Base-by-base conservation (phyloP, 2,888 invertebrate species). In the Microctonus aethiopoides region DNA sequence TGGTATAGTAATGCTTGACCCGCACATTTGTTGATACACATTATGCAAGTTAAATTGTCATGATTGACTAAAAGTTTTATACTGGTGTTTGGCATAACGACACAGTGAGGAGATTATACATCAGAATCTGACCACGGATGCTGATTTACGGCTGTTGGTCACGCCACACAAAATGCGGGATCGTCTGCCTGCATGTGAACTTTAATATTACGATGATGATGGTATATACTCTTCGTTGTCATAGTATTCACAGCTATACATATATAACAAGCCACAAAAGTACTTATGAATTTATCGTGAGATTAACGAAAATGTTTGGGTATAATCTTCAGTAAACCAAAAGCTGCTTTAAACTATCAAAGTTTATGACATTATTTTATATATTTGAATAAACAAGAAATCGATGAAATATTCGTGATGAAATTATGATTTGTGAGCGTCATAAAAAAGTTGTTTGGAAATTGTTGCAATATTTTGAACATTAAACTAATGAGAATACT, bases 81-180 rank as follows among this genome's bases (percentile, higher is more conserved):
- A 63, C 51, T 63, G 57, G 56, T 39, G 51, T 61, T 34, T 46
- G 67, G 52, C 39, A 61, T 61, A 54, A 60, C 52, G 56, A 54
- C 41, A 60, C 57, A 74, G 72, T 56, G 75, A 68, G 70, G 71
- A n/a, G n/a, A 77, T 74, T 75, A 74, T 73, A 65, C 72, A 63
- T 66, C 57, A 22, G 65, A 63, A n/a, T 54, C 16, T 72, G 77
- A 76, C 75, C 72, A 74, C 67, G 76, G 75, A 77, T 76, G 64
- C 75, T 76, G 79, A 81, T 79, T 77, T 79, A 81, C 74, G 75
- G 67, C 54, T 71, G 24, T 51, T 56, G 76, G 78, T 80, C 80
- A 80, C 78, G 80, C 71, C 63, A 80, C 67, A 61, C 63, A 57
- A 54, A 54, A 67, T 46, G 51, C 51, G 20, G 24, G 16, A 34